Conservation (phyloP, 1,140 invertebrate genomes). For the Apocrypta bakeri region DNA sequence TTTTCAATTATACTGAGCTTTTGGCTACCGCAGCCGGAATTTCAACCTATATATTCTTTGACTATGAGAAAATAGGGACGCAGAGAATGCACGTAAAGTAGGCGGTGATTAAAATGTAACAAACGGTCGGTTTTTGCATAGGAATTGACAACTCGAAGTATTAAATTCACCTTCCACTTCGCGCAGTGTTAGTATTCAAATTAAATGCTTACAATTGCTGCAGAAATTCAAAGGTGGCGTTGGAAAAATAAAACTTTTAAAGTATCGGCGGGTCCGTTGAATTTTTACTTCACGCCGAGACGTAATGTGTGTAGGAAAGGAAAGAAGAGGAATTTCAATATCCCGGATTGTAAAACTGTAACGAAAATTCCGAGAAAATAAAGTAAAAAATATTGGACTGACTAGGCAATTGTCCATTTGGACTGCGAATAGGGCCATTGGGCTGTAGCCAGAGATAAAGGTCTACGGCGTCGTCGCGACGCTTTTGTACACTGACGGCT, state of each 20-base stretch:
- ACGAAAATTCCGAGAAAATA: too few relatives aligned
- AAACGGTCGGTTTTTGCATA: constrained; percentile 14
- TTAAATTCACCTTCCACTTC: too few relatives aligned
- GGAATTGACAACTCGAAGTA: not conserved
- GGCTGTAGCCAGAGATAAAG: constrained; percentile 7
- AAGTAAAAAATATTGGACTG: not conserved
- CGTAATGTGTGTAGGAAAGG: not conserved
- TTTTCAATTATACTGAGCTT: constrained; percentile 5
- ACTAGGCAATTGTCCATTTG: not conserved
- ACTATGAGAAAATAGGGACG: not conserved
- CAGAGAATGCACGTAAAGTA: not conserved
- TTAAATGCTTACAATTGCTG: not conserved
- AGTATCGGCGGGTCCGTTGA: not conserved
- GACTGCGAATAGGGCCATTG: constrained; percentile 12
- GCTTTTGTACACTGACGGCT: not conserved
- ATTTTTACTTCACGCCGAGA: not conserved
- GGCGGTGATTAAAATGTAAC: not conserved
- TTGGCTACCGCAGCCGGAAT: not conserved
- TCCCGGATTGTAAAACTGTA: not conserved
- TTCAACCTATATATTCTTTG: not conserved
- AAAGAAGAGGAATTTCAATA: not conserved
- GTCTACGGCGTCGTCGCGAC: not conserved
- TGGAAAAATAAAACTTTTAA: not conserved
- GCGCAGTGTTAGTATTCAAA: too few relatives aligned
- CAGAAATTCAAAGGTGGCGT: not conserved